These are phyloP conservation scores for Thalpophila matura DNA, from an alignment of 2,888 invertebrate species.

Conservation along the genomic window DNA sequence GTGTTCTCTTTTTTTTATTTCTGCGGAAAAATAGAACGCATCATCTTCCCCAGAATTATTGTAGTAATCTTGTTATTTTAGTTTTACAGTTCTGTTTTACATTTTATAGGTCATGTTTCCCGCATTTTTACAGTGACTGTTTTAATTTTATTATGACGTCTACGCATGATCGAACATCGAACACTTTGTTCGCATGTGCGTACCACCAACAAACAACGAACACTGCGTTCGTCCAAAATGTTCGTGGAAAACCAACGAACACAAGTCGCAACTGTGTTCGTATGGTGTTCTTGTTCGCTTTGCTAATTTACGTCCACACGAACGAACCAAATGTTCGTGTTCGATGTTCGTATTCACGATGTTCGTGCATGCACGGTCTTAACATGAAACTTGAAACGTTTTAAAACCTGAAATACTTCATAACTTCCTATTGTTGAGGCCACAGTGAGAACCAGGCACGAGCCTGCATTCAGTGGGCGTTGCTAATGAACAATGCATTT, in stretches of 20 bases:
- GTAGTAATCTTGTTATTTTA: too few relatives aligned
- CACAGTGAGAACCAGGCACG: constrained; percentile 45
- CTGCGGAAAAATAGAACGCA: constrained; percentile 17
- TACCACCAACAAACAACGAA: too few relatives aligned
- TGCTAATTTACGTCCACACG: too few relatives aligned
- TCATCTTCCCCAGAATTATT: constrained; percentile 3
- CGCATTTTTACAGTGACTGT: not conserved
- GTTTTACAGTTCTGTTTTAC: constrained; percentile 1
- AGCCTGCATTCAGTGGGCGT: constrained; percentile 39
- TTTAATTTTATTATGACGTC: not conserved
- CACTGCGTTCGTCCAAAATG: too few relatives aligned
- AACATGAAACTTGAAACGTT: not conserved
- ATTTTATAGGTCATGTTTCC: constrained; percentile 10
- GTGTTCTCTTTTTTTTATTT: constrained; percentile 4
- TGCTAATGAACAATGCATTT: constrained; percentile 34
- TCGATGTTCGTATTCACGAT: too few relatives aligned
- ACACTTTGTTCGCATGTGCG: too few relatives aligned
- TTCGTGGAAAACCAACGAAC: too few relatives aligned
- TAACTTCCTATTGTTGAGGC: constrained; percentile 29
- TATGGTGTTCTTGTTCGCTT: too few relatives aligned
- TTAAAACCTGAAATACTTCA: constrained; percentile 14
- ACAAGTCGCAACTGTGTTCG: too few relatives aligned
- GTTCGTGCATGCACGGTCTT: too few relatives aligned
- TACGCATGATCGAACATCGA: too few relatives aligned
- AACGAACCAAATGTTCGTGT: too few relatives aligned